A percentile compares a stretch with the other conserved stretches of the same genome.
Conservation (phyloP, 2,888 invertebrate species). For the Aricia artaxerxes region DNA sequence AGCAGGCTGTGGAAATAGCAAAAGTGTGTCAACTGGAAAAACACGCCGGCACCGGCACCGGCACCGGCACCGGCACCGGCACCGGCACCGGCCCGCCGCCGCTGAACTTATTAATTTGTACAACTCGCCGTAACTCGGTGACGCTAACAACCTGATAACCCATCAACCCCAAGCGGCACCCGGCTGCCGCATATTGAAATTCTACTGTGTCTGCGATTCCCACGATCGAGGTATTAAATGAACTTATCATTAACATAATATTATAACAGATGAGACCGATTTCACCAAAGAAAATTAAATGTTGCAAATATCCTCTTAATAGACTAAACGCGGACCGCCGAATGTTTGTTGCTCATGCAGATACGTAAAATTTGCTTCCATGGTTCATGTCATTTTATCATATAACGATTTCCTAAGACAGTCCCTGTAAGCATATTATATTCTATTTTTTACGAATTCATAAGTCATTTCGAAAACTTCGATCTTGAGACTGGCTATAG, state of each 20-base stretch:
- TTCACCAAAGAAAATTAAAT: background rate
- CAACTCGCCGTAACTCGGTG: background rate
- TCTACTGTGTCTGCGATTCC: no score
- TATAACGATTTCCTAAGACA: no score
- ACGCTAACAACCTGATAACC: background rate
- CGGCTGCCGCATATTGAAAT: no score
- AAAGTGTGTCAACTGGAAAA: constrained; percentile 27
- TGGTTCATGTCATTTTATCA: no score
- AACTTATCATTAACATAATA: background rate
- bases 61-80: no score
- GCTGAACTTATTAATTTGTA: constrained; percentile 19
- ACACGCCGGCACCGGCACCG: background rate
- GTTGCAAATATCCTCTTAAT: background rate
- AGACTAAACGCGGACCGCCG: background rate
- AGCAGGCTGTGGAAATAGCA: constrained; percentile 21
- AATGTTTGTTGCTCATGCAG: no score
- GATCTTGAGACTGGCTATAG: no score
- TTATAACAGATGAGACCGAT: background rate
- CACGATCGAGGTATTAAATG: background rate
- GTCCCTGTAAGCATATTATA: no score
- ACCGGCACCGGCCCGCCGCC: background rate
- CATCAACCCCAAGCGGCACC: no score
- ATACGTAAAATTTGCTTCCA: no score
- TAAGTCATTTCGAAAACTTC: no score
- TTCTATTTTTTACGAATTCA: no score